Conservation (phyloP, 2,888 invertebrate species). For the Erynnis tages region DNA sequence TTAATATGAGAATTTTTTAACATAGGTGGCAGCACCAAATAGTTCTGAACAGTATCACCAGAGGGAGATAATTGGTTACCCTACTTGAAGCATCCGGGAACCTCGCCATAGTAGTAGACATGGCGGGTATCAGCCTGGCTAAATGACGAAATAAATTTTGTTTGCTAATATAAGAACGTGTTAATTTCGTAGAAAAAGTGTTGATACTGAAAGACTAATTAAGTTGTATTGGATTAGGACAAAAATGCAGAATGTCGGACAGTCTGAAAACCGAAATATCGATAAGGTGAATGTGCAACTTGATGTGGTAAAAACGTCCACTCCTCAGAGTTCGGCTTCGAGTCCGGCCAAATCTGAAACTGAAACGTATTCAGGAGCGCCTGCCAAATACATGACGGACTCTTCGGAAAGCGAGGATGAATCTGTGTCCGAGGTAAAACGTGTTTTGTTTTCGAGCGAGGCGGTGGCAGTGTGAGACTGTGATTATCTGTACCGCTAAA, state of each 20-base stretch:
- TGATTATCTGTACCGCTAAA: constrained; percentile 82
- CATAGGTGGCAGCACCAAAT: constrained; percentile 64
- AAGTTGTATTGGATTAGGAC: constrained; percentile 83
- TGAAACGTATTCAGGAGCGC: constrained; percentile 92
- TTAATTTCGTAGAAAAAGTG: constrained; percentile 78
- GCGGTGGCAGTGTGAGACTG: constrained; percentile 79
- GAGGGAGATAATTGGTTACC: constrained; percentile 79
- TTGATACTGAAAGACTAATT: constrained; percentile 79
- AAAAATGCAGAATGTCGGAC: constrained; percentile 96
- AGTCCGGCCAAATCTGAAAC: constrained; percentile 92
- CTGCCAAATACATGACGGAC: constrained; percentile 94
- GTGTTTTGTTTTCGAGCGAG: constrained; percentile 80
- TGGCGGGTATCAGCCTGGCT: constrained; percentile 88
- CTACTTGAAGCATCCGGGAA: constrained; percentile 84
- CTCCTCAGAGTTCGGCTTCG: constrained; percentile 92
- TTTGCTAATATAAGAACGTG: constrained; percentile 81
- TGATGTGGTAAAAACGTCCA: constrained; percentile 87
- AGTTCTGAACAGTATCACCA: constrained; percentile 60
- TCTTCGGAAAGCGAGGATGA: constrained; percentile 98
- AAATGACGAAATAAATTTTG: constrained; percentile 84
- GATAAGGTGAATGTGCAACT: constrained; percentile 89
- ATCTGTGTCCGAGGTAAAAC: constrained; percentile 96
- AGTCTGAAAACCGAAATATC: constrained; percentile 91
- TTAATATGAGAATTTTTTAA: constrained; percentile 50
- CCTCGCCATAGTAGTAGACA: constrained; percentile 90